These are phyloP conservation scores for Chromis chromis DNA, from an alignment of 2,797 vertebrate genomes.

Conservation along the genomic window DNA sequence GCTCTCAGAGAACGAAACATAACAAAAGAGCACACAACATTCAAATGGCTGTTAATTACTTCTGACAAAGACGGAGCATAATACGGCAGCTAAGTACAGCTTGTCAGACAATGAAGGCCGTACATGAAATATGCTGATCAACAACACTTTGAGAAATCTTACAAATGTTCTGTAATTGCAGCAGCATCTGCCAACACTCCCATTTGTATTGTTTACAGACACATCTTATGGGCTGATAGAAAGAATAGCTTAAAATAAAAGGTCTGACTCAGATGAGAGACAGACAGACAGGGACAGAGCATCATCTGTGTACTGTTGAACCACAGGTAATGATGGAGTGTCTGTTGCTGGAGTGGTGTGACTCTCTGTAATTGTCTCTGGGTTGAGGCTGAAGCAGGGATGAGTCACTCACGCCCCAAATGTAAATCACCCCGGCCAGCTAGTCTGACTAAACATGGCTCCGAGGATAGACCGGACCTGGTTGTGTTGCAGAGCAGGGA, in stretches of 20 bases:
- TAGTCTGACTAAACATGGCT: conserved; percentile 57
- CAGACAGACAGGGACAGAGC: conserved; percentile 18
- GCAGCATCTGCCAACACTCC: conserved; percentile 48
- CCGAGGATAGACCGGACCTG: conserved; percentile 40
- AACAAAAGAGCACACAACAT: conserved; percentile 31
- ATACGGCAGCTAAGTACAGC: conserved; percentile 2
- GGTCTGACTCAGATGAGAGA: conserved; percentile 47
- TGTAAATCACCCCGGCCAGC: conserved; percentile 65
- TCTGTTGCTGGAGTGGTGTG: conserved; percentile 43
- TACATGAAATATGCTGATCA: conserved; percentile 44
- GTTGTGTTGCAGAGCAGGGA: conserved; percentile 39
- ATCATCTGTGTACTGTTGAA: conserved; percentile 47
- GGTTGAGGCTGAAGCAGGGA: conserved; percentile 52
- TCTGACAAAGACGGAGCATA: conserved; percentile 49
- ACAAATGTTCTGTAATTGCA: conserved; percentile 47
- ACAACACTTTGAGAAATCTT: conserved; percentile 33
- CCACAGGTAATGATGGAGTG: conserved; percentile 59
- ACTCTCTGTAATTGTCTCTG: conserved; percentile 63
- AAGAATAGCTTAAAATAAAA: conserved; percentile 49
- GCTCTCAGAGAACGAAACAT: conserved; percentile 25
- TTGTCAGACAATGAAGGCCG: conserved; percentile 23
- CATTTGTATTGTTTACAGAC: conserved; percentile 57
- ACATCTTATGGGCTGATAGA: conserved; percentile 44
- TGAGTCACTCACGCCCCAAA: conserved; percentile 70
- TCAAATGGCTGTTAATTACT: conserved; percentile 54